A percentile compares a stretch with the other conserved stretches of the same genome.
Evolutionary conservation across 1,140 invertebrate species (phyloP).

Genomic region (Trypoxylus dichotomus): DNA sequence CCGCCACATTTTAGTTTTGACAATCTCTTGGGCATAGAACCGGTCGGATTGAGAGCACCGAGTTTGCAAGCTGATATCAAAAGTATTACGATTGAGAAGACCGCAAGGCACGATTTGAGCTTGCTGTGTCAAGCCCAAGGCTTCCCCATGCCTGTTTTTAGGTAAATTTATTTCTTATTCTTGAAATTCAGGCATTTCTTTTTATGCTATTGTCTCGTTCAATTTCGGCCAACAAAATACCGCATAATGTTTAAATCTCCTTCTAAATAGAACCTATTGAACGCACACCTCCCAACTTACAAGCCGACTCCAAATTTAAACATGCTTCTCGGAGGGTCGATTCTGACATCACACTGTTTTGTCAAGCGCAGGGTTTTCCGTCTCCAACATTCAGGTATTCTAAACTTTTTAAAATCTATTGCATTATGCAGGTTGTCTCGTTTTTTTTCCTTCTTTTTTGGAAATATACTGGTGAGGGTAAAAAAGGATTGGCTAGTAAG

Average conservation of each 20-base stretch:
- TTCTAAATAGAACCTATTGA: conserved; percentile 42
- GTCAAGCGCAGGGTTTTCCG: conserved; percentile 76
- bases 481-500: too few species aligned
- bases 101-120: conserved; percentile 54
- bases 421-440: too few species aligned
- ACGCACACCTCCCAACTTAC: conserved; percentile 60
- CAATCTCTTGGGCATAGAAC: conserved; percentile 60
- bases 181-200: conserved; percentile 12
- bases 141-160: conserved; percentile 58
- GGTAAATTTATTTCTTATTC: conserved; percentile 45
- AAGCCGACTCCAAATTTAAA: conserved; percentile 50
- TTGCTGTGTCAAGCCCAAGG: conserved; percentile 68
- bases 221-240: background rate
- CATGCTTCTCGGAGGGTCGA: conserved; percentile 40
- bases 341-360: conserved; percentile 63
- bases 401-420: conserved; percentile 5
- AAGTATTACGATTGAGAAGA: conserved; percentile 56
- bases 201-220: background rate
- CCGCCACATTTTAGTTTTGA: background rate
- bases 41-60: conserved; percentile 70
- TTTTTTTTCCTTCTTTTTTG: too few species aligned
- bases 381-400: conserved; percentile 70
- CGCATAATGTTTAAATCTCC: background rate
- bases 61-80: conserved; percentile 26
- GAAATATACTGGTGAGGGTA: too few species aligned